phyloP scores from a whole-genome alignment of 2,797 vertebrate species.

The Pachyuromys duprasi region DNA sequence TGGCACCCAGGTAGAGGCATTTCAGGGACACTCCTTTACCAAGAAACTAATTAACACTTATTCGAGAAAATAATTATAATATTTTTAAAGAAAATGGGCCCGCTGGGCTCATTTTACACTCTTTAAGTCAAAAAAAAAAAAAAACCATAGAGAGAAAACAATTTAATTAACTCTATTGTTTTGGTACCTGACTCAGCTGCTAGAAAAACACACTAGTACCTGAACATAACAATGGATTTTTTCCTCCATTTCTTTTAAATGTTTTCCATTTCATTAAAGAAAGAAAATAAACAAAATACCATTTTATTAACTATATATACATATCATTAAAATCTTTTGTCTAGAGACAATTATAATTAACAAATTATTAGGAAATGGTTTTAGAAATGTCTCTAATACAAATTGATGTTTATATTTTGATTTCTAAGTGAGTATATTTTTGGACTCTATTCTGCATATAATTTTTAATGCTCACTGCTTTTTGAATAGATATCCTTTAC shows the following conservation, averaged over 20 bases:
- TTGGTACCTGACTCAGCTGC: conserved; percentile 39
- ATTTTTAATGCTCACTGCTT: not conserved
- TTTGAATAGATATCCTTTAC: not conserved
- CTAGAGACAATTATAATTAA: not conserved
- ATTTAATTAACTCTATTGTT: conserved; percentile 62
- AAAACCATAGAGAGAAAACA: conserved; percentile 40
- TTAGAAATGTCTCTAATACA: not conserved
- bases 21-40: conserved; percentile 47
- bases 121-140: not conserved
- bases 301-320: not conserved
- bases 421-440: not conserved
- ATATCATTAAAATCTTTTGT: not conserved
- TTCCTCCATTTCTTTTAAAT: not conserved
- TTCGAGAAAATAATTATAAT: conserved; percentile 55
- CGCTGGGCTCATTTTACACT: not conserved
- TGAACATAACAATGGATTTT: conserved; percentile 26
- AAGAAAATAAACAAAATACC: not conserved
- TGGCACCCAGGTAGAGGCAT: conserved; percentile 53
- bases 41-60: conserved; percentile 65
- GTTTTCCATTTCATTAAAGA: not conserved
- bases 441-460: not conserved
- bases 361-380: not conserved
- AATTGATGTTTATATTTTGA: not conserved
- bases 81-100: conserved; percentile 37
- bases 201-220: not conserved